Base-by-base conservation (phyloP, 2,113 vertebrate species). In the Apodemus sylvaticus region DNA sequence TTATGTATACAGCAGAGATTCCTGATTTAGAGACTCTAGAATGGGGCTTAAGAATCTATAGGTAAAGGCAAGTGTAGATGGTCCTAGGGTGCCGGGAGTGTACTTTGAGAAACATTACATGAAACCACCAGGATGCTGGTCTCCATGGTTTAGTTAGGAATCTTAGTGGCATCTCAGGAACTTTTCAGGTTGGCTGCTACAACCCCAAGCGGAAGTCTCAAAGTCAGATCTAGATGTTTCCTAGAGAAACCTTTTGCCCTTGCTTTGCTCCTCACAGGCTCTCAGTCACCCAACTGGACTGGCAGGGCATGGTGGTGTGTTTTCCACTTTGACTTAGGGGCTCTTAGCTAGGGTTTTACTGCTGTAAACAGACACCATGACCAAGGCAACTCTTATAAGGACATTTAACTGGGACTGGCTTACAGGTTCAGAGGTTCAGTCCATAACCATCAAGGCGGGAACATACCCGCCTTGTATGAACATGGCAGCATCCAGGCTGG, bases 21-120 rank as follows among this genome's bases (percentile, higher is more conserved):
- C 73, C 78, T 83, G 68, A n/a, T 82, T 94, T 55, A 78, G 66
- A 88, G 88, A 74, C 34, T 78, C 19, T 68, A 42, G 7, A 8
- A 13, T 71, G 9, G 85, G 55, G 16, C 34, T 94, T 48, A 76
- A 39, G 31, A 81, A 53, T 86, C n/a, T 58, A 53, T 16, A 86
- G 66, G 45, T 51, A 16, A 70, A 53, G 70, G 3, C 34, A 4
- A 48, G 45, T 70, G n/a, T 51, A 70, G 83, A 13, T 24, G 45
- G 14, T 55, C 45, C 36, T 73, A 88, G 31, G 36, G 51, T 53
- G 17, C n/a, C 70, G 45, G 19, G 68, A 90, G 29, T 51, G 74
- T 60, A 66, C 55, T 86, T 70, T 93, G 60, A 91, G 89, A 93
- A 96, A 94, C 39, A 17, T 36, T 39, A 14, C 51, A 94, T 29